Base-by-base conservation (phyloP, 2,888 invertebrate genomes). In the Hedya salicella region DNA sequence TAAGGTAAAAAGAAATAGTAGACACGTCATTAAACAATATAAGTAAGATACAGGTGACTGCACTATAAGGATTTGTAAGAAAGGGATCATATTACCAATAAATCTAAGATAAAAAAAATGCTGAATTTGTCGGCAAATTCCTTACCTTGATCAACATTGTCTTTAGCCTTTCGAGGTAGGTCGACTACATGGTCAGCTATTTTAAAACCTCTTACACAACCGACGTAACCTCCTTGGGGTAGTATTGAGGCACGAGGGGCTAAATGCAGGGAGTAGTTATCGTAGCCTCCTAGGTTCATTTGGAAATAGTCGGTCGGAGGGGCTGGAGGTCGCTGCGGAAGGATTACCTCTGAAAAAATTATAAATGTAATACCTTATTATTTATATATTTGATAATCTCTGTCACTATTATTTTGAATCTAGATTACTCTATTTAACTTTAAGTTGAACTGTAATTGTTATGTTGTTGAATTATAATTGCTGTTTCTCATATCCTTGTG, bases 251-350 rank as follows among this genome's bases (percentile, higher is more conserved):
- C 88, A 69, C 88, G 77, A 0, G 84, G 76, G 0, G 91, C 88
- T 13, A 90, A 69, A 64, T 95, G 94, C 19, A 96, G 83, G 70
- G 96, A 96, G 78, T 95, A 95, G 1, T 95, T 93, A 84, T 97
- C 97, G 78, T 95, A 97, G 11, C 97, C 97, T 39, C 97, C 98
- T 48, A 98, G 92, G 85, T 97, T 97, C 77, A 96, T 94, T 89
- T 97, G 97, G 79, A 97, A 97, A 85, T 98, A 98, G 78, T 97
- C 96, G 0, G 96, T 96, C 0, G 97, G 97, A 5, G 97, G 96
- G 0, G 97, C 97, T 21, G 97, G 97, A 3, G 97, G 97, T 70
- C 97, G 93, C 84, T 97, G 97, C 6, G 97, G 97, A 60, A 96
- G 96, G 52, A 98, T 93, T 39, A 97, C 96, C 93, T 98, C 97